Base-by-base conservation (phyloP, 2,113 vertebrate genomes). In the Caretta caretta region DNA sequence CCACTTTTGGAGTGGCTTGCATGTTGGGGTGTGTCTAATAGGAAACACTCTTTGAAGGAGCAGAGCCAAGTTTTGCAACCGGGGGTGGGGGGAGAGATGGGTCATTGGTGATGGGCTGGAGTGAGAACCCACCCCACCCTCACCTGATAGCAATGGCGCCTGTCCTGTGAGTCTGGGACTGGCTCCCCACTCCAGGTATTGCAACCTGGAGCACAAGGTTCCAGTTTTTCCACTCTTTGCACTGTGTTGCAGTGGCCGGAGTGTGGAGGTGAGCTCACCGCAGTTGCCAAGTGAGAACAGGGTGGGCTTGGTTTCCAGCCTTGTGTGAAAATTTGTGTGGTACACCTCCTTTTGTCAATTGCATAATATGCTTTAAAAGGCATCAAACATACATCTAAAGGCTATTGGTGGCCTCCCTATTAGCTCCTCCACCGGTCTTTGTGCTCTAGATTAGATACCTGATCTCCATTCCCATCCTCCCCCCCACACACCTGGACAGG, bases 371-470 rank as follows among this genome's bases (percentile, higher is more conserved):
- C 62, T 69, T 35, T 2, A 69, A n/a, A n/a, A 20, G 62, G 19
- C 8, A 72, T 20, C 35, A 38, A 20, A 72, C 35, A 20, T 38
- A 38, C n/a, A 38, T 38, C n/a, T 38, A 10, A 72, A 38, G n/a
- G n/a, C n/a, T 72, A 20, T 8, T 38, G 19, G 17, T 38, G 65
- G 35, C 9, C 5, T 5, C 19, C 19, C 65, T n/a, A 22, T 72
- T 38, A 20, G 8, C n/a, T 38, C 19, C 65, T 72, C n/a, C 65
- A 72, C 19, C 5, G 1, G n/a, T 72, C 35, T 72, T 38, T n/a
- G 8, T 38, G 16, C n/a, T 72, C n/a, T 38, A 17, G 65, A 69
- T 4, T 38, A 59, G 76, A 35, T 35, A 19, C 0, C 0, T 50
- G 84, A 24, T 49, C 42, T 1, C 3, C 82, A 25, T 35, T 88